Evolutionary conservation across 2,797 vertebrate species (phyloP).

Genomic region (Sphenodon punctatus): DNA sequence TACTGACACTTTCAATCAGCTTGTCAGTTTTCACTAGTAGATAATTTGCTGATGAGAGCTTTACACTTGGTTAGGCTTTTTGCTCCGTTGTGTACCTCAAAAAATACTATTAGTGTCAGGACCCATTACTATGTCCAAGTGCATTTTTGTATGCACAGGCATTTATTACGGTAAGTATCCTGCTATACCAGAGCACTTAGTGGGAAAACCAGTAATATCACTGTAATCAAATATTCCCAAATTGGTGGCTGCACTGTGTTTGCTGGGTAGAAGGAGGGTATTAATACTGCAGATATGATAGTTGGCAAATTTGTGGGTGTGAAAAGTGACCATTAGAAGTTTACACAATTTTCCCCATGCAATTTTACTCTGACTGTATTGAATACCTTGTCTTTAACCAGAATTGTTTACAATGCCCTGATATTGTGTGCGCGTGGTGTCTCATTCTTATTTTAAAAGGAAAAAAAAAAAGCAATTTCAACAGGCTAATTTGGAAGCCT

Average conservation of each 20-base stretch:
- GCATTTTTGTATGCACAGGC: neutral
- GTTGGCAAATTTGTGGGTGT: neutral
- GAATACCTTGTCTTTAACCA: neutral
- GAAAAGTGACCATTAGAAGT: neutral
- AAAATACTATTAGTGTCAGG: constrained; percentile 27
- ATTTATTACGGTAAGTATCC: neutral
- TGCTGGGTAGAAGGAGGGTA: neutral
- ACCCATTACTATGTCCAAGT: constrained; percentile 23
- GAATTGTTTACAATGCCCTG: neutral
- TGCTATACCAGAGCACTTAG: neutral
- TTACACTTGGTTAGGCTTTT: constrained; percentile 34
- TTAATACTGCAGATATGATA: neutral
- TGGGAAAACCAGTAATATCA: neutral
- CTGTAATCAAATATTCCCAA: neutral
- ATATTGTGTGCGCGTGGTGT: too few species aligned
- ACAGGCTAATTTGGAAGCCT: too few species aligned
- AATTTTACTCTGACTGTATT: neutral
- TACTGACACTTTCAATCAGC: constrained; percentile 79
- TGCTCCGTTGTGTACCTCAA: constrained; percentile 38
- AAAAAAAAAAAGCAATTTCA: too few species aligned
- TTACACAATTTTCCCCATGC: neutral
- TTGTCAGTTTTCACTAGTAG: constrained; percentile 75
- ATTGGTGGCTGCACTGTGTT: too few species aligned
- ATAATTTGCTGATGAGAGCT: constrained; percentile 74
- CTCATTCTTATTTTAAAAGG: too few species aligned